Conservation (phyloP, 2,797 vertebrate species). For the Geotrypetes seraphini region DNA sequence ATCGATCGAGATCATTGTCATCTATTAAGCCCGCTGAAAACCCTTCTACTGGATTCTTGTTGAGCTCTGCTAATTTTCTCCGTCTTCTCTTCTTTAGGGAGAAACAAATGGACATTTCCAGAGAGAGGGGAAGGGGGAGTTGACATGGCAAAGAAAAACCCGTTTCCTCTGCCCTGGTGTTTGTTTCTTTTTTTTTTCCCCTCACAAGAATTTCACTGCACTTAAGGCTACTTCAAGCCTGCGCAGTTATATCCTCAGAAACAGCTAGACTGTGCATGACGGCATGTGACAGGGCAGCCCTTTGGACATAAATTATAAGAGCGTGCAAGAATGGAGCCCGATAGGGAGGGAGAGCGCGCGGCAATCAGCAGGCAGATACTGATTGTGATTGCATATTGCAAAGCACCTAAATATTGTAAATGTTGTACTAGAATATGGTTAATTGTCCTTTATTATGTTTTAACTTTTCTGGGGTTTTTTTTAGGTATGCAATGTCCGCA, state of each 20-base stretch:
- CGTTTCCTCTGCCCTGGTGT: no score
- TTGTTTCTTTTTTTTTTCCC: conserved; percentile 8
- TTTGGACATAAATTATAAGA: no score
- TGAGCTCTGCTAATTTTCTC: conserved; percentile 98
- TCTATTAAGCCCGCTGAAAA: conserved; percentile 98
- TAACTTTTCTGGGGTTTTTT: no score
- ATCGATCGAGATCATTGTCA: conserved; percentile 97
- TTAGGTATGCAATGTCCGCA: no score
- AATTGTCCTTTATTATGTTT: no score
- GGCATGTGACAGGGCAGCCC: no score
- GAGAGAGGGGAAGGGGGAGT: conserved; percentile 53
- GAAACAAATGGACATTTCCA: conserved; percentile 50
- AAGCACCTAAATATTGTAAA: no score
- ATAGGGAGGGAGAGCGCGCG: no score
- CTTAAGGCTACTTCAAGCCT: conserved; percentile 23
- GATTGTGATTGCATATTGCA: no score
- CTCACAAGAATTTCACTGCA: conserved; percentile 39
- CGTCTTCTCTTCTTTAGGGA: conserved; percentile 62
- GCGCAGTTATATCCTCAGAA: conserved; percentile 17
- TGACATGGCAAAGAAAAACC: conserved; percentile 49
- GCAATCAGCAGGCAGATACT: no score
- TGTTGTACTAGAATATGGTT: no score
- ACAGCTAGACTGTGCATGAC: background rate
- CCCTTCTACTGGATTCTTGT: conserved; percentile 98
- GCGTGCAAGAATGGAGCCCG: no score